Conservation (phyloP, 2,888 invertebrate species). For the Coremacera marginata region DNA sequence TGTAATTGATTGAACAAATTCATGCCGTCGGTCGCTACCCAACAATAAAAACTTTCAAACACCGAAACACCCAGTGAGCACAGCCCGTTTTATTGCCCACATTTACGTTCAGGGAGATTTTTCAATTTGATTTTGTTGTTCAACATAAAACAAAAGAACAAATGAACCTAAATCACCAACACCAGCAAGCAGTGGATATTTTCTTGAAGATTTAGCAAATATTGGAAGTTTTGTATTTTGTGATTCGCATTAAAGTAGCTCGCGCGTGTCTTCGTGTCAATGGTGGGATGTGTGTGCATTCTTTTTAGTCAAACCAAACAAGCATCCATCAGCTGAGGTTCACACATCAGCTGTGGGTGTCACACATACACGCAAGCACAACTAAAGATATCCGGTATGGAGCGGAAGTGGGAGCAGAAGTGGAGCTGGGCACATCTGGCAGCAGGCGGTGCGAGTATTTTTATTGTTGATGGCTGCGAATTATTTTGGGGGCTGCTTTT, state of each 20-base stretch:
- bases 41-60: too few relatives aligned
- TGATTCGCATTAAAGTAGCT: background rate
- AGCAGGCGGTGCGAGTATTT: too few relatives aligned
- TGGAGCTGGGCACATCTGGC: too few relatives aligned
- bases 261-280: background rate
- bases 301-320: background rate
- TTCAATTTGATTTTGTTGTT: conserved; percentile 9
- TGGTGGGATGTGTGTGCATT: background rate
- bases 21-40: too few relatives aligned
- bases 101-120: conserved; percentile 10
- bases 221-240: conserved; percentile 9
- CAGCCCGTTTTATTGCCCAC: background rate
- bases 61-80: background rate
- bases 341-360: conserved; percentile 20
- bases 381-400: background rate
- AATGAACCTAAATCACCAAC: background rate
- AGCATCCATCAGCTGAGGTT: conserved; percentile 15
- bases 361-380: background rate
- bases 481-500: background rate
- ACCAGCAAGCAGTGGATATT: conserved; percentile 3
- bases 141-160: background rate
- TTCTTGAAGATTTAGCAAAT: conserved; percentile 13
- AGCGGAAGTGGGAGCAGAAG: background rate
- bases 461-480: background rate
- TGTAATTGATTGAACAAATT: too few relatives aligned